Conservation (phyloP, 2,888 invertebrate species). For the Hypselothyrea guttata region DNA sequence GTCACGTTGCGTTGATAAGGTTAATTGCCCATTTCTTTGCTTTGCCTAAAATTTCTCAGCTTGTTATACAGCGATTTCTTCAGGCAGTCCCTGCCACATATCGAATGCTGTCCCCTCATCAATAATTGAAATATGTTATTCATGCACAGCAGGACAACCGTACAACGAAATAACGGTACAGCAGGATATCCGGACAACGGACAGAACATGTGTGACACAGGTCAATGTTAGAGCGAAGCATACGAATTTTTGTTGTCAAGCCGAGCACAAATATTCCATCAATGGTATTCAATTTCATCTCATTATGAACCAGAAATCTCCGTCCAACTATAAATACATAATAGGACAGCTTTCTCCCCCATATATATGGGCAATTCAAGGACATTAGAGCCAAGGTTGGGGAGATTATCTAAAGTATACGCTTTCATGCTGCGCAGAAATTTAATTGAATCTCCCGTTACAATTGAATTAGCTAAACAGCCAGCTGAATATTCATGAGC, state of each 20-base stretch:
- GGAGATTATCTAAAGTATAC: too few species aligned
- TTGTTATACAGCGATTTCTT: conserved; percentile 40
- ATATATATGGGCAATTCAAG: conserved; percentile 27
- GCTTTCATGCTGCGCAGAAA: too few species aligned
- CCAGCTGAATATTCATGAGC: too few species aligned
- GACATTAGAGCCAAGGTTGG: conserved; percentile 1
- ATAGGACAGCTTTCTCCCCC: conserved; percentile 20
- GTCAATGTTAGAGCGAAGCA: conserved; percentile 43
- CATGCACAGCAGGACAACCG: conserved; percentile 2
- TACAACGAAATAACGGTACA: conserved; percentile 26
- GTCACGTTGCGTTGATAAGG: conserved; percentile 64
- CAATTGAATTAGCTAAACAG: conserved; percentile 4
- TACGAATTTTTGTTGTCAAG: conserved; percentile 30
- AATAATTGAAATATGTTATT: conserved; percentile 40
- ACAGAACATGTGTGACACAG: conserved; percentile 39
- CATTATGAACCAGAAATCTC: conserved; percentile 33
- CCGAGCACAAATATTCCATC: conserved; percentile 13
- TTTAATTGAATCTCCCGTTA: conserved; percentile 17
- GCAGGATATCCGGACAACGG: conserved; percentile 37
- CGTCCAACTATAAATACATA: conserved; percentile 28
- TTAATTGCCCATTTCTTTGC: conserved; percentile 69
- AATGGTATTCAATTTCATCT: conserved; percentile 48
- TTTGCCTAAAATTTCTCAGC: conserved; percentile 41
- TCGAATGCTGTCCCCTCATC: conserved; percentile 42
- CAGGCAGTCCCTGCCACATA: conserved; percentile 33